A percentile compares a stretch with the other conserved stretches of the same genome.
These are phyloP conservation scores for Gonatopus flavifemur DNA, from an alignment of 1,140 invertebrate species.

Conservation along the genomic window DNA sequence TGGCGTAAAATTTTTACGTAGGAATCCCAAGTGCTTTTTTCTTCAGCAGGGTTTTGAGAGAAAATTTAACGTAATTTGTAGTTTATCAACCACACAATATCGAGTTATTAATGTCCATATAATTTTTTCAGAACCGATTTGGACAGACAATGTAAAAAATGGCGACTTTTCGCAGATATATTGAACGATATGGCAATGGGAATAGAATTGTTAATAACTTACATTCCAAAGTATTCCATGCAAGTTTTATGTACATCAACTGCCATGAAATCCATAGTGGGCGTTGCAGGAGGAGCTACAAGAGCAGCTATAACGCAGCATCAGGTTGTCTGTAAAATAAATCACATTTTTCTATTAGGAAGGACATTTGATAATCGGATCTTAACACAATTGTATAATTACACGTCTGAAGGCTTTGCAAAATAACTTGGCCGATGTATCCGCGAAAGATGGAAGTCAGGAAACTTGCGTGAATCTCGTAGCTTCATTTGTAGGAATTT, in stretches of 20 bases:
- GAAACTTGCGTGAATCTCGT: conserved; percentile 92
- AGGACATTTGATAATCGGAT: neutral
- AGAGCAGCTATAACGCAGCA: conserved; percentile 91
- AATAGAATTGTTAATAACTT: conserved; percentile 75
- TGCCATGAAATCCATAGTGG: conserved; percentile 74
- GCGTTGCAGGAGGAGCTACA: conserved; percentile 90
- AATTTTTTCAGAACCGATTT: conserved; percentile 69
- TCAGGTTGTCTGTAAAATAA: conserved; percentile 58
- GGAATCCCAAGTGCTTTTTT: no score
- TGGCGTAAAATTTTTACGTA: no score
- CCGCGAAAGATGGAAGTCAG: conserved; percentile 95
- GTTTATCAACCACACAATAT: no score
- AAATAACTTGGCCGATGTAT: conserved; percentile 91
- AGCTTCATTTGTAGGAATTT: conserved; percentile 76
- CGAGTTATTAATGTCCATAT: no score
- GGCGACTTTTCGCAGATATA: conserved; percentile 93
- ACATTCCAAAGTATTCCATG: conserved; percentile 62
- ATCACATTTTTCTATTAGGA: neutral
- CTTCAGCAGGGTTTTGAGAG: no score
- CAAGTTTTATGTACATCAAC: conserved; percentile 71
- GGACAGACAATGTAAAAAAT: conserved; percentile 87
- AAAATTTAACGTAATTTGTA: no score
- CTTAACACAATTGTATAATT: neutral
- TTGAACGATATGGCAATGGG: conserved; percentile 89
- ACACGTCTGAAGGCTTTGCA: conserved; percentile 65